Conservation (phyloP, 2,888 invertebrate species). For the Dynastes grantii region DNA sequence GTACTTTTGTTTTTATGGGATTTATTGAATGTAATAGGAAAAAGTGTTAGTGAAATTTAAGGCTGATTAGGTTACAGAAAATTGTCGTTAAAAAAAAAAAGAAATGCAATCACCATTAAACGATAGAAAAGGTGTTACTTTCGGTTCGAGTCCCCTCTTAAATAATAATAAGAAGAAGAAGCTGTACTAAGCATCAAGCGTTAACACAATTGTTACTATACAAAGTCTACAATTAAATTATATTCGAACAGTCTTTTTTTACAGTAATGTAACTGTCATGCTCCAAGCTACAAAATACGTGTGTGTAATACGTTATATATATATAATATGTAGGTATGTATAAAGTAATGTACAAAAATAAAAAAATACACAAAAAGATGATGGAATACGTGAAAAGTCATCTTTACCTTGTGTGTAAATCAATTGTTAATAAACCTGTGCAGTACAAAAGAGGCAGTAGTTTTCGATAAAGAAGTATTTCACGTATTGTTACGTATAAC, state of each 20-base stretch:
- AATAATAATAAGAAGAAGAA: conserved; percentile 67
- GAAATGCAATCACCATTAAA: conserved; percentile 41
- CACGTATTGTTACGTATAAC: conserved; percentile 22
- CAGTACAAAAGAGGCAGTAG: background rate
- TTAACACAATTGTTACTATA: conserved; percentile 60
- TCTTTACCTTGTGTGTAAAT: conserved; percentile 35
- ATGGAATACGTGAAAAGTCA: conserved; percentile 43
- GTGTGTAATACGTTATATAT: conserved; percentile 47
- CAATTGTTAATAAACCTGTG: conserved; percentile 29
- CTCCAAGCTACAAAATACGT: no score
- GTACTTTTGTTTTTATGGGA: background rate
- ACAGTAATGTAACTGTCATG: no score
- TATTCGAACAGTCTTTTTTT: conserved; percentile 54
- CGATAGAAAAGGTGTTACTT: conserved; percentile 56
- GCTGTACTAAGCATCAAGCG: conserved; percentile 69
- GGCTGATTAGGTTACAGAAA: conserved; percentile 49
- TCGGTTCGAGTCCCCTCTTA: conserved; percentile 71
- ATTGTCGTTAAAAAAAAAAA: conserved; percentile 49
- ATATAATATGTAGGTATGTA: conserved; percentile 32
- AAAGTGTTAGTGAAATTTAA: conserved; percentile 27
- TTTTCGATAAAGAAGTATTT: conserved; percentile 33
- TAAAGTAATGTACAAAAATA: conserved; percentile 35
- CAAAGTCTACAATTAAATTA: conserved; percentile 56
- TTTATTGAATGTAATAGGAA: background rate
- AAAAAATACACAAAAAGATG: conserved; percentile 41